Evolutionary conservation across 2,888 invertebrate species (phyloP).

Genomic region (Achlya flavicornis): DNA sequence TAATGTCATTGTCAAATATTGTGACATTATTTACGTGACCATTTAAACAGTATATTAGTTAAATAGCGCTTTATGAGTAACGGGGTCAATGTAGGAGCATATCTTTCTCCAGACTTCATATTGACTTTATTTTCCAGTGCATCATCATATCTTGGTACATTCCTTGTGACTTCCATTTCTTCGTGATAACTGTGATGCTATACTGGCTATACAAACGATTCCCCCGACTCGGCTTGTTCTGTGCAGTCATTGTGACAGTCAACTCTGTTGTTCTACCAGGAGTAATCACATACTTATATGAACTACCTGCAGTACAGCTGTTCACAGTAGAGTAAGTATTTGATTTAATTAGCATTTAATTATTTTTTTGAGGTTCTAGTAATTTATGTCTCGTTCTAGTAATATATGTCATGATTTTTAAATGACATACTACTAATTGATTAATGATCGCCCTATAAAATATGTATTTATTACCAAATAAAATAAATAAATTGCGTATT

Average conservation of each 20-base stretch:
- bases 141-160: conserved; percentile 88
- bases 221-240: conserved; percentile 63
- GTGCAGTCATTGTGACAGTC: conserved; percentile 57
- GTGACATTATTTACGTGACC: too few species aligned
- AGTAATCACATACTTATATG: conserved; percentile 74
- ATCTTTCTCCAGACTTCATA: too few species aligned
- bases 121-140: conserved; percentile 76
- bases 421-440: too few species aligned
- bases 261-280: conserved; percentile 79
- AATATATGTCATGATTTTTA: too few species aligned
- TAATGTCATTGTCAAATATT: too few species aligned
- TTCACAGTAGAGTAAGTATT: conserved; percentile 82
- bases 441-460: too few species aligned
- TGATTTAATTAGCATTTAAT: neutral
- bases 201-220: conserved; percentile 70
- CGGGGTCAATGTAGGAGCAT: too few species aligned
- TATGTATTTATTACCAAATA: too few species aligned
- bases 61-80: too few species aligned
- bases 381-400: too few species aligned
- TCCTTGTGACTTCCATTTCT: conserved; percentile 88
- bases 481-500: neutral
- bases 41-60: too few species aligned
- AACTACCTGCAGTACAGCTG: conserved; percentile 78
- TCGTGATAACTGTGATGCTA: conserved; percentile 80
- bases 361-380: too few species aligned